Percentiles rank a stretch among this genome's conserved stretches.
These are phyloP conservation scores for Rhinatrema bivittatum DNA, from an alignment of 2,797 vertebrate genomes.

Conservation along the genomic window DNA sequence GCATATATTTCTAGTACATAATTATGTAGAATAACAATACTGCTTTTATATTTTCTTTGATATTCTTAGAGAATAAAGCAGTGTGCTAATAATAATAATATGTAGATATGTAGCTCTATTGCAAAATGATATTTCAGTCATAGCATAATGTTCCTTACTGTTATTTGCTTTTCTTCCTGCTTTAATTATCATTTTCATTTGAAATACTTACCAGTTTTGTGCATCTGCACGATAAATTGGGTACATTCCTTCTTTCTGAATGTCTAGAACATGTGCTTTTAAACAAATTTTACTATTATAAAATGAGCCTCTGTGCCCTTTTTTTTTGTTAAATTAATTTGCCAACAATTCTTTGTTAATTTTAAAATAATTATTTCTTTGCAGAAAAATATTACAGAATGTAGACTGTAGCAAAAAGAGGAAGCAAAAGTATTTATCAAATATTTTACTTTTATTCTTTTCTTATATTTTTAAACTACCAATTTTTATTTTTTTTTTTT, in stretches of 20 bases:
- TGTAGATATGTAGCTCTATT: slow-evolving; percentile 15
- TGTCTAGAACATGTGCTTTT: slow-evolving; percentile 12
- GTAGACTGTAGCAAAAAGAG: background rate
- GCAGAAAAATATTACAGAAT: slow-evolving; percentile 12
- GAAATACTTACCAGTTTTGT: slow-evolving; percentile 41
- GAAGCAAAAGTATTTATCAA: background rate
- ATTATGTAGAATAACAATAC: slow-evolving; percentile 18
- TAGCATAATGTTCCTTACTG: slow-evolving; percentile 5
- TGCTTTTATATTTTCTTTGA: slow-evolving; percentile 6
- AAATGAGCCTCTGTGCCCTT: slow-evolving; percentile 5
- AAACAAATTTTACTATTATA: slow-evolving; percentile 4
- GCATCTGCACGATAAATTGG: slow-evolving; percentile 34
- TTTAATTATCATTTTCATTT: slow-evolving; percentile 42
- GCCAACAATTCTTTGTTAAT: slow-evolving; percentile 27
- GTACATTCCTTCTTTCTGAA: slow-evolving; percentile 27
- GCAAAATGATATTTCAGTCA: slow-evolving; percentile 30
- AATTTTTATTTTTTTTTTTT: too few relatives aligned
- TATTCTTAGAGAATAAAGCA: slow-evolving; percentile 26
- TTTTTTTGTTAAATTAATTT: slow-evolving; percentile 37
- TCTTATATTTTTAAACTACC: too few relatives aligned
- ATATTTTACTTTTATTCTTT: too few relatives aligned
- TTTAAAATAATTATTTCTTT: slow-evolving; percentile 27
- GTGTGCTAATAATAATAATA: slow-evolving; percentile 39
- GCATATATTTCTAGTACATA: slow-evolving; percentile 10
- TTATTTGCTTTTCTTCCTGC: slow-evolving; percentile 29